A percentile compares a stretch with the other conserved stretches of the same genome.
These are phyloP conservation scores for Pogonocichla stellata DNA, from an alignment of 2,113 vertebrate genomes.

Conservation along the genomic window DNA sequence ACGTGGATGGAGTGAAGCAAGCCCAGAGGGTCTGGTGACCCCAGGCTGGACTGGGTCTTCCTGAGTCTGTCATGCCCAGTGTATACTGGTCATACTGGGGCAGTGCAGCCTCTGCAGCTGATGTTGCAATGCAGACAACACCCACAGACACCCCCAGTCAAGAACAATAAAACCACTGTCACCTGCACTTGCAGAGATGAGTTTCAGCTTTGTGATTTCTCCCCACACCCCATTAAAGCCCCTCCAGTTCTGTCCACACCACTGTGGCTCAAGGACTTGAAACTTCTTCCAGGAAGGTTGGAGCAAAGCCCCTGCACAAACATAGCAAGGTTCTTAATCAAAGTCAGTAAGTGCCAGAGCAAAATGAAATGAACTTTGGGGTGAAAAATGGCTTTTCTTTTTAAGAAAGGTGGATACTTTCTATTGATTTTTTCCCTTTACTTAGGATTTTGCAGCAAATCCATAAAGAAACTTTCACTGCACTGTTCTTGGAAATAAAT, in stretches of 20 bases:
- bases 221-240: not conserved
- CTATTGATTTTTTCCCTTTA: slow-evolving; percentile 8
- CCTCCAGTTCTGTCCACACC: not conserved
- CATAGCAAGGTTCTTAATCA: slow-evolving; percentile 7
- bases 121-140: not conserved
- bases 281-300: not conserved
- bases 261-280: not conserved
- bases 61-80: not conserved
- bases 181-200: not conserved
- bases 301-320: slow-evolving; percentile 6
- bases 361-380: slow-evolving; percentile 33
- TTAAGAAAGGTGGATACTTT: slow-evolving; percentile 8
- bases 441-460: slow-evolving; percentile 32
- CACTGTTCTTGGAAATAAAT: slow-evolving; percentile 53
- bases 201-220: not conserved
- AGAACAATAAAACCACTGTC: not conserved
- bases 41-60: not conserved
- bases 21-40: not conserved
- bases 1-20: not conserved
- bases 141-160: not conserved
- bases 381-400: not conserved
- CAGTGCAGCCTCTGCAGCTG: not conserved
- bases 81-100: not conserved
- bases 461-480: not conserved
- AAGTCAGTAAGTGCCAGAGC: not conserved